Conservation (phyloP, 1,140 invertebrate genomes). For the Aporrectodea caliginosa region DNA sequence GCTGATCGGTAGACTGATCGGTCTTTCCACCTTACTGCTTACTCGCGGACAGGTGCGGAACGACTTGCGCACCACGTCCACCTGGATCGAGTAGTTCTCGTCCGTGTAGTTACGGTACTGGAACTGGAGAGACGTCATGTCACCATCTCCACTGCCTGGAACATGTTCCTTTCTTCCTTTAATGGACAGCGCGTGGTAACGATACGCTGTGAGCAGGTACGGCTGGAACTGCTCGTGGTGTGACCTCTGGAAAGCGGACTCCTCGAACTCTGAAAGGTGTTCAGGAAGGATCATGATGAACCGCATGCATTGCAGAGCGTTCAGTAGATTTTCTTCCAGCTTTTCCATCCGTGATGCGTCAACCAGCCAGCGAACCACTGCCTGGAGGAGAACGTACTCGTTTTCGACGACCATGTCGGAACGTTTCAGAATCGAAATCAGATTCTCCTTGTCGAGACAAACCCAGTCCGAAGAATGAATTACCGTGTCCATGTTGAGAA, state of each 20-base stretch:
- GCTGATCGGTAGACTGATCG: slow-evolving; percentile 27
- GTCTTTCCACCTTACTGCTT: slow-evolving; percentile 23
- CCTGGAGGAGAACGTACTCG: slow-evolving; percentile 36
- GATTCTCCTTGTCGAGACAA: slow-evolving; percentile 39
- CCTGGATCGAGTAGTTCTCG: slow-evolving; percentile 26
- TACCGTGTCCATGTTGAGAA: slow-evolving; percentile 49
- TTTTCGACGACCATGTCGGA: slow-evolving; percentile 47
- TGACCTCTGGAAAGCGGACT: slow-evolving; percentile 9
- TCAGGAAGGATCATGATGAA: slow-evolving; percentile 48
- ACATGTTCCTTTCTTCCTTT: slow-evolving; percentile 9
- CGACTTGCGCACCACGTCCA: slow-evolving; percentile 22
- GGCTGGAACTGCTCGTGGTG: slow-evolving; percentile 15
- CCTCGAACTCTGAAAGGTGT: slow-evolving; percentile 37
- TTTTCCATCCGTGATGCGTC: slow-evolving; percentile 37
- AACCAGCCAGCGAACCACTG: slow-evolving; percentile 45
- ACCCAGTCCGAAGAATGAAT: slow-evolving; percentile 47
- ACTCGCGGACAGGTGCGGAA: slow-evolving; percentile 28
- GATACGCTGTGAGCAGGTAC: slow-evolving; percentile 24
- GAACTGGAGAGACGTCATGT: slow-evolving; percentile 18
- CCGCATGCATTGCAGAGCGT: slow-evolving; percentile 43
- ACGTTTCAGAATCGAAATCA: slow-evolving; percentile 44
- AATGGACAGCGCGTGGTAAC: slow-evolving; percentile 28
- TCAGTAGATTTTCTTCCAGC: slow-evolving; percentile 40
- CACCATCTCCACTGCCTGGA: too few species aligned
- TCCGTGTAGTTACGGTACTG: slow-evolving; percentile 29